Evolutionary conservation across 2,888 invertebrate species (phyloP).

Genomic region (Calameuta filiformis): DNA sequence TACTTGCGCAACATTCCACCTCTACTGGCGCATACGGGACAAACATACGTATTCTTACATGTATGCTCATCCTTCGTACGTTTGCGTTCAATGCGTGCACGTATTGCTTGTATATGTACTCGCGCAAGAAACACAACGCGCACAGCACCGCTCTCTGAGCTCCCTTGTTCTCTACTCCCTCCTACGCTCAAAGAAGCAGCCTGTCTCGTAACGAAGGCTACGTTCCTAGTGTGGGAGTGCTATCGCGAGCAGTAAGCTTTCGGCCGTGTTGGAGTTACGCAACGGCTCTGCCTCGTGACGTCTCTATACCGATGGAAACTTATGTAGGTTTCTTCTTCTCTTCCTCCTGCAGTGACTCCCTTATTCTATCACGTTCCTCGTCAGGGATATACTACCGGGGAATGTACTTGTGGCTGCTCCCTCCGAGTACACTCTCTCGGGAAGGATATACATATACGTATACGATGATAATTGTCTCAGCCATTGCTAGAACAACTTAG

Average conservation of each 20-base stretch:
- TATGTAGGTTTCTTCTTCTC: not conserved
- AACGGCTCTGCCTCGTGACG: conserved; percentile 10
- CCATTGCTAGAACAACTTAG: not conserved
- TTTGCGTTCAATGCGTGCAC: not conserved
- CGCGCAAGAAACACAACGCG: conserved; percentile 18
- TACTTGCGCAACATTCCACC: conserved; percentile 43
- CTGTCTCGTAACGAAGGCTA: conserved; percentile 5
- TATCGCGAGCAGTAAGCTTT: conserved; percentile 5
- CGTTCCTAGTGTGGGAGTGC: conserved; percentile 1
- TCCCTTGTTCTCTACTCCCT: not conserved
- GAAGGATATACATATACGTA: not conserved
- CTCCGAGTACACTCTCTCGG: not conserved
- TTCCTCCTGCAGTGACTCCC: not conserved
- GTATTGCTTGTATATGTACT: not conserved
- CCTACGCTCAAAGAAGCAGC: not conserved
- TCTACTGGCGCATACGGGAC: conserved; percentile 21
- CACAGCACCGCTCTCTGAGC: not conserved
- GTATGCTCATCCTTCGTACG: not conserved
- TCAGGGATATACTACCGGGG: not conserved
- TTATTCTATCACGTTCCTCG: not conserved
- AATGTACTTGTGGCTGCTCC: not conserved
- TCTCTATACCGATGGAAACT: not conserved
- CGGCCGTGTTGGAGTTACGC: conserved; percentile 7
- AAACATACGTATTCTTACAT: not conserved
- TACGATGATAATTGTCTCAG: not conserved